Evolutionary conservation across 2,797 vertebrate species (phyloP).

Genomic region (Melanogrammus aeglefinus): DNA sequence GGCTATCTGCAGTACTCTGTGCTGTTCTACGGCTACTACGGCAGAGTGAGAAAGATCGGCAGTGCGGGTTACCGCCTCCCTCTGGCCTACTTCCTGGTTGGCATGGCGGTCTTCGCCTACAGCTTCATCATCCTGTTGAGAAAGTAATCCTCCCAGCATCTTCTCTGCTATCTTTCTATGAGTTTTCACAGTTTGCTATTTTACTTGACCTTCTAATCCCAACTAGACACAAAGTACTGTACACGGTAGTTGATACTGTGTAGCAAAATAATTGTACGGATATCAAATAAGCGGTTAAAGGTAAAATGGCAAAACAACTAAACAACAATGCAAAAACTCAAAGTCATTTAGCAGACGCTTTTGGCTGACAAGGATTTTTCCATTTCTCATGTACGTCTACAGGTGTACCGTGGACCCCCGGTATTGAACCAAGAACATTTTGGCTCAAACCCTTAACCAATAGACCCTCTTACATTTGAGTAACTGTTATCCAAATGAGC

Average conservation of each 20-base stretch:
- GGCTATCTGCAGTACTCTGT: slow-evolving; percentile 97
- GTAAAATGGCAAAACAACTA: too few species aligned
- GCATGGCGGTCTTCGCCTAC: slow-evolving; percentile 97
- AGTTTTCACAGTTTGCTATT: background rate
- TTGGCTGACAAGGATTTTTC: background rate
- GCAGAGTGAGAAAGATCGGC: slow-evolving; percentile 86
- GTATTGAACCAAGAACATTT: too few species aligned
- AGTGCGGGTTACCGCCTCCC: slow-evolving; percentile 89
- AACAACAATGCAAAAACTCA: too few species aligned
- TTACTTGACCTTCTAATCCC: background rate
- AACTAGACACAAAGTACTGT: background rate
- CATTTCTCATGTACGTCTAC: background rate
- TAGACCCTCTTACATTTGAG: background rate
- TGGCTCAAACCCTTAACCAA: background rate
- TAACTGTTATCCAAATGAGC: too few species aligned
- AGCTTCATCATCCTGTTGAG: slow-evolving; percentile 95
- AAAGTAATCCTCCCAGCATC: slow-evolving; percentile 76
- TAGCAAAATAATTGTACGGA: too few species aligned
- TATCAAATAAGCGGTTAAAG: too few species aligned
- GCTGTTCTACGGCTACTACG: slow-evolving; percentile 95
- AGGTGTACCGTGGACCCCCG: background rate
- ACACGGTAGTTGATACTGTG: too few species aligned
- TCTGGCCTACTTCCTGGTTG: slow-evolving; percentile 95
- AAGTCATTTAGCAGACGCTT: background rate
- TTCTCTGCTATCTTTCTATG: background rate